A percentile compares a stretch with the other conserved stretches of the same genome.
Conservation (phyloP, 2,888 invertebrate genomes). For the Cantharis lateralis region DNA sequence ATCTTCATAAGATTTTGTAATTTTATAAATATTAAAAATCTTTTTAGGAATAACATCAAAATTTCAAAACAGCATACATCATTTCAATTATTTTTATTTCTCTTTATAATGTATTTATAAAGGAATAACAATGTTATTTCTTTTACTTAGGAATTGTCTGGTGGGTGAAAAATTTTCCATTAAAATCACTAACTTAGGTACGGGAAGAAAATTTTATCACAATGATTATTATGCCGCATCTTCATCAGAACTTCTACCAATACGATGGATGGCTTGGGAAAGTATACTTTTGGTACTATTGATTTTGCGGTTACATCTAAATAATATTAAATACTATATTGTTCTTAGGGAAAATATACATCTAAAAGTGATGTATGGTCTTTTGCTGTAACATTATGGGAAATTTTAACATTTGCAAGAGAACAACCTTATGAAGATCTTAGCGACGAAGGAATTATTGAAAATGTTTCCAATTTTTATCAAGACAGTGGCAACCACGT, state of each 20-base stretch:
- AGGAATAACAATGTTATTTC: not conserved
- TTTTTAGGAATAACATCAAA: too few species aligned
- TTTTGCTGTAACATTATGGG: slow-evolving; percentile 87
- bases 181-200: slow-evolving; percentile 77
- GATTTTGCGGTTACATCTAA: slow-evolving; percentile 36
- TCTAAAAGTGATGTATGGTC: slow-evolving; percentile 89
- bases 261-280: slow-evolving; percentile 91
- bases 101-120: not conserved
- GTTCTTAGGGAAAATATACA: slow-evolving; percentile 73
- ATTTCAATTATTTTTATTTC: not conserved
- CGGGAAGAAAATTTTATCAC: slow-evolving; percentile 71
- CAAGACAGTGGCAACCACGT: slow-evolving; percentile 74
- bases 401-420: slow-evolving; percentile 80
- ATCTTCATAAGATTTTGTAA: too few species aligned
- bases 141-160: slow-evolving; percentile 73
- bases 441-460: slow-evolving; percentile 80
- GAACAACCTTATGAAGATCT: slow-evolving; percentile 82
- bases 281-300: slow-evolving; percentile 74
- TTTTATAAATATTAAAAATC: too few species aligned
- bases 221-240: slow-evolving; percentile 81
- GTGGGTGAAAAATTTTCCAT: slow-evolving; percentile 74
- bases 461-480: slow-evolving; percentile 80
- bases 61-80: too few species aligned
- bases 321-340: not conserved
- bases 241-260: slow-evolving; percentile 72